These are phyloP conservation scores for Thereuonema tuberculata DNA, from an alignment of 1,140 invertebrate species.

Conservation along the genomic window DNA sequence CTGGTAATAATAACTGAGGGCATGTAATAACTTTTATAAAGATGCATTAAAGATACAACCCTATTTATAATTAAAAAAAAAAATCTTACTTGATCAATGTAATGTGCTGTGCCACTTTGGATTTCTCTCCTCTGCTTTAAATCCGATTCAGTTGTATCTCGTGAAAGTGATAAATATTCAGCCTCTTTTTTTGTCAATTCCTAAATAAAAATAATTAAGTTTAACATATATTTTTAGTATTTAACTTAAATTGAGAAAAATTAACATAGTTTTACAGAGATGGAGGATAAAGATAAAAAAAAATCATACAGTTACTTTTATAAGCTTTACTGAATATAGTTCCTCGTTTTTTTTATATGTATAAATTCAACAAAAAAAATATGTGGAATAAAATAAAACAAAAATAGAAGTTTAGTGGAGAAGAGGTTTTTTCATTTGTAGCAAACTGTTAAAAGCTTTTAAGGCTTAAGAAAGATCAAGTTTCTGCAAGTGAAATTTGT, in stretches of 20 bases:
- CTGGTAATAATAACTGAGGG: too few relatives aligned
- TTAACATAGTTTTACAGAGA: slow-evolving; percentile 10
- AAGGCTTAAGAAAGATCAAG: too few relatives aligned
- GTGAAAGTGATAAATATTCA: slow-evolving; percentile 83
- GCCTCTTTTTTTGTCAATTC: slow-evolving; percentile 77
- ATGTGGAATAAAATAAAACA: too few relatives aligned
- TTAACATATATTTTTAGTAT: not conserved
- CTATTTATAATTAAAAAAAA: not conserved
- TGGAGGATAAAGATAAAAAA: not conserved
- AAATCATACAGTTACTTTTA: not conserved
- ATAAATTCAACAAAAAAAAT: too few relatives aligned
- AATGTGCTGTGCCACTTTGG: slow-evolving; percentile 64
- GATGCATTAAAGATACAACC: not conserved
- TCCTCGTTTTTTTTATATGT: too few relatives aligned
- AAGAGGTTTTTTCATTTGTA: too few relatives aligned
- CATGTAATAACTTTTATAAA: not conserved
- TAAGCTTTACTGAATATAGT: not conserved
- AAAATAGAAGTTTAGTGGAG: too few relatives aligned
- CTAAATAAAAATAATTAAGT: slow-evolving; percentile 7
- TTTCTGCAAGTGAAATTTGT: too few relatives aligned
- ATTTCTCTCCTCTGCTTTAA: slow-evolving; percentile 93
- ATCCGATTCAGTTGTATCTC: slow-evolving; percentile 94
- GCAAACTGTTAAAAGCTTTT: too few relatives aligned
- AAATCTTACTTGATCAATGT: slow-evolving; percentile 70
- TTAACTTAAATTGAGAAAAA: not conserved